Evolutionary conservation across 2,888 invertebrate species (phyloP).

Genomic region (Patella depressa): DNA sequence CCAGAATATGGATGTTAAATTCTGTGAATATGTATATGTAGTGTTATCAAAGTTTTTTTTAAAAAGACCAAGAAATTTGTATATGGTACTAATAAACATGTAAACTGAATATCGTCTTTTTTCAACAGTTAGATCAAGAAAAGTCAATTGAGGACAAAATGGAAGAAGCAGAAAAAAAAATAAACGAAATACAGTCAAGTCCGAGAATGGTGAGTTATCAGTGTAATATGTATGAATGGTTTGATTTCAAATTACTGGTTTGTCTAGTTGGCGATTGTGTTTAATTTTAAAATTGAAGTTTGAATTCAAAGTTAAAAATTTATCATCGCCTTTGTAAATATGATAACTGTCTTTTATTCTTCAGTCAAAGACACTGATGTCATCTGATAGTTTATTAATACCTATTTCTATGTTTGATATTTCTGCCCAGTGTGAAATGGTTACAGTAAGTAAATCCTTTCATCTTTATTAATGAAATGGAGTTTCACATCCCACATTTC

Average conservation of each 20-base stretch:
- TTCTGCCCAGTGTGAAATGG: constrained; percentile 26
- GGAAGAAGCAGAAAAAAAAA: constrained; percentile 77
- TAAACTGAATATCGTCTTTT: constrained; percentile 2
- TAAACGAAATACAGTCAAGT: constrained; percentile 36
- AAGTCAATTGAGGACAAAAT: constrained; percentile 83
- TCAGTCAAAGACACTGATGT: constrained; percentile 18
- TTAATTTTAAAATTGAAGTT: neutral
- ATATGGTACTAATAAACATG: neutral
- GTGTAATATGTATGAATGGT: too few species aligned
- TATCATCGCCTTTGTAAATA: neutral
- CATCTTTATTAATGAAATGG: neutral
- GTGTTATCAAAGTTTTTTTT: too few species aligned
- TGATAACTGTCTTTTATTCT: constrained; percentile 5
- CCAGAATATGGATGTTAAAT: too few species aligned
- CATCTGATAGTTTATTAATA: constrained; percentile 25
- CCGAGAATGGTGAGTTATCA: constrained; percentile 16
- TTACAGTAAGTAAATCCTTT: constrained; percentile 13
- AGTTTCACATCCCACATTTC: too few species aligned
- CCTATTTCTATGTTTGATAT: constrained; percentile 23
- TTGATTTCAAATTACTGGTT: too few species aligned
- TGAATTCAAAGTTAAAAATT: neutral
- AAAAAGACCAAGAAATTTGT: too few species aligned
- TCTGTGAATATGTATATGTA: too few species aligned
- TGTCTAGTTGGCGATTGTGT: too few species aligned
- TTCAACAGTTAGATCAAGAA: constrained; percentile 79